Conservation (phyloP, 64 coral and sea anemone species). For the Pocillopora damicornis region DNA sequence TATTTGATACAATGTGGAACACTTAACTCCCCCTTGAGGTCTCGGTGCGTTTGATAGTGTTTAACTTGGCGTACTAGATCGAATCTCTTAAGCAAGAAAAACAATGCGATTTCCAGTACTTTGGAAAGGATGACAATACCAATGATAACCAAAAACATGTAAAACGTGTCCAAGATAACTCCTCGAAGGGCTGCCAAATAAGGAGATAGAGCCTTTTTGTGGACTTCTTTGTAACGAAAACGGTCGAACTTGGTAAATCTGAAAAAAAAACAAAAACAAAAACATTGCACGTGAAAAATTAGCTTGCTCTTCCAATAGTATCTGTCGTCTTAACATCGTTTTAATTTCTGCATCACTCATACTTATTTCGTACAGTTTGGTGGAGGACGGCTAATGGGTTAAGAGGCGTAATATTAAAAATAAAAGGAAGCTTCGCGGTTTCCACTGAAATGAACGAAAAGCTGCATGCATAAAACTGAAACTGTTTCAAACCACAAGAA, state of each 20-base stretch:
- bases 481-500: too few species aligned
- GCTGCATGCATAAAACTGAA: too few species aligned
- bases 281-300: background rate
- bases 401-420: too few species aligned
- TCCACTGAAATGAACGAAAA: too few species aligned
- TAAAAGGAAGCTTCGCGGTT: background rate
- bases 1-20: slow-evolving; percentile 39
- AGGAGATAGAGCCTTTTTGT: slow-evolving; percentile 54
- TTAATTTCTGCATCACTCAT: too few species aligned
- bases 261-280: background rate
- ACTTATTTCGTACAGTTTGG: too few species aligned
- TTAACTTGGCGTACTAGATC: slow-evolving; percentile 80
- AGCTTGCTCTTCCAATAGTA: background rate
- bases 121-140: slow-evolving; percentile 49
- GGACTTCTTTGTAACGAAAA: slow-evolving; percentile 59
- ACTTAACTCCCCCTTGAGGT: slow-evolving; percentile 26
- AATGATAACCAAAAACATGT: slow-evolving; percentile 50
- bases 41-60: slow-evolving; percentile 43
- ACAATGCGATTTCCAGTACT: slow-evolving; percentile 47
- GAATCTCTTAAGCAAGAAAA: slow-evolving; percentile 39
- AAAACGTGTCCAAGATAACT: slow-evolving; percentile 70
- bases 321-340: too few species aligned
- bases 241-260: slow-evolving; percentile 88
- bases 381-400: too few species aligned
- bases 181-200: slow-evolving; percentile 45